Base-by-base conservation (phyloP, 1,140 invertebrate genomes). In the Holcopasites calliopsidis region DNA sequence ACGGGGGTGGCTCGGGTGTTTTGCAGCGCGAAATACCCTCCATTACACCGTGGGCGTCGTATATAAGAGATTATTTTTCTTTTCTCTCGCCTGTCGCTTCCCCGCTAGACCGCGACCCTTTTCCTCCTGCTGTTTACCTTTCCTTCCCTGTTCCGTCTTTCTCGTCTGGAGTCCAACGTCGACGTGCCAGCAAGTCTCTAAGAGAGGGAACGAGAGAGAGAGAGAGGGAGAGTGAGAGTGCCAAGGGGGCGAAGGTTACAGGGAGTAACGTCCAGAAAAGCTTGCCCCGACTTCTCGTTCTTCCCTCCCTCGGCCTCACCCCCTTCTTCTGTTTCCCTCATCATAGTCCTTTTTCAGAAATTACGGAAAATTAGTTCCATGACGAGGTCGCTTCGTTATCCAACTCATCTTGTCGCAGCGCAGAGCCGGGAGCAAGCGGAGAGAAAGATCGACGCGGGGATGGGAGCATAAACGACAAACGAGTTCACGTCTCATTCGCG, bases 11-110 rank as follows among this genome's bases (percentile, higher is more conserved):
- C 54, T 84, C 77, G 84, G 87, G 84, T 91, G 87, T 90, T 90
- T 91, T 90, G 88, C 89, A 89, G 88, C 85, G 86, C 89, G 86
- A 90, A 88, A 90, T 91, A 89, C 84, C 88, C 88, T 90, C 88
- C 89, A 89, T 90, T 90, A 90, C 89, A 90, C 84, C 85, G 79
- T 89, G 86, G 87, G 86, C 87, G 83, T 88, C 83, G 79, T 85
- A 85, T 85, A 85, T 82, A 87, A 85, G 83, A 85, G 86, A 88
- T 89, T 90, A 90, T 89, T 90, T 90, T 86, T 88, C 88, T 86
- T 87, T 88, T 89, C 77, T 80, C 65, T 77, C 61, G 49, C 55
- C 69, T 72, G 33, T 21, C 31, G 6, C 47, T 13, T 21, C 49
- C 40, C 38, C 35, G n/a, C n/a, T n/a, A n/a, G n/a, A n/a, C n/a